Evolutionary conservation across 2,113 vertebrate genomes (phyloP), one percentile per base, ranked within the genome.

Genomic region (Phocoena phocoena): DNA sequence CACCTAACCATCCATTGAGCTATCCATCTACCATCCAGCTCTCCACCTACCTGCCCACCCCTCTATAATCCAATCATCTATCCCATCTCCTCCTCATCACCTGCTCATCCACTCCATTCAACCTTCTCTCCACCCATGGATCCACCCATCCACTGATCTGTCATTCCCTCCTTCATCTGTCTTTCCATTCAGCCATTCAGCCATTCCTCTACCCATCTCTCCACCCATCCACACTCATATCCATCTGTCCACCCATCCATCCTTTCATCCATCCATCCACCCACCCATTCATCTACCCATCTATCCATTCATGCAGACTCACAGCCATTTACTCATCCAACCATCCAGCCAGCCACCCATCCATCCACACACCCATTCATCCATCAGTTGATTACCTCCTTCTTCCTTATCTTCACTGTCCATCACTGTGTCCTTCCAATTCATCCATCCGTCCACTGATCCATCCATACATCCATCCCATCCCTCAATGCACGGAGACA

Each of bases 331-430:
- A 73, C 41, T 4, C 41, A 47, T 47, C 53, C 31, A n/a, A 0
- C 12, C n/a, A 38, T 7, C 77, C 33, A 18, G 2, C 14, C 8
- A 36, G 4, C 8, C 33, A 1, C 1, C 15, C 6, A 20, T 3
- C 9, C 13, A 18, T 74, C 26, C 41, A 28, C 44, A 3, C 73
- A 76, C 7, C 2, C 3, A 23, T 5, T 13, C 20, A 53, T 10
- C 31, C 8, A 50, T 8, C n/a, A 18, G 15, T 15, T 53, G 53
- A 53, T 53, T 53, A 53, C 17, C 15, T 53, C 50, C 50, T 53
- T 53, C 50, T 68, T 68, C 76, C 80, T 90, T 67, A 80, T 33
- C 62, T 23, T 88, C 70, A n/a, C 41, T 71, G 25, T 47, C 55
- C 58, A 5, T 53, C 58, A 63, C 26, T 26, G 20, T 80, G n/a